Base-by-base conservation (phyloP, 2,888 invertebrate genomes). In the Plemyria rubiginata region DNA sequence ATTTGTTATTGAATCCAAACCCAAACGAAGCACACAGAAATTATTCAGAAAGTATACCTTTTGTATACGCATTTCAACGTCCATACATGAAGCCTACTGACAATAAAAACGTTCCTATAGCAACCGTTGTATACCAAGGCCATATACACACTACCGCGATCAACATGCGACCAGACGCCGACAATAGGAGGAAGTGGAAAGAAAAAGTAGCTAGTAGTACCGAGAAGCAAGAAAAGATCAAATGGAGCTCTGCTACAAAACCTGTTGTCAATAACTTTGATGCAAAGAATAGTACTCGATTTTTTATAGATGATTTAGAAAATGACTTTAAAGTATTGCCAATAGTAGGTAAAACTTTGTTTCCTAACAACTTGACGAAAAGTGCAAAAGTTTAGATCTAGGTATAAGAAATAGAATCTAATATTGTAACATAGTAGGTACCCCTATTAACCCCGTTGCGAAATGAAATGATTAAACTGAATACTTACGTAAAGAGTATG, bases 1-100 rank as follows among this genome's bases (percentile, higher is more conserved):
- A 65, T 9, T 32, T 57, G 28, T 48, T 65, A 15, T 67, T 68
- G 11, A 65, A 58, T 22, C 61, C 60, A 49, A 29, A 49, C 6
- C 49, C 60, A 6, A 60, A 29, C 1, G 62, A 59, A n/a, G n/a
- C 59, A 0, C n/a, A 63, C 0, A 78, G 66, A 38, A 79, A 78
- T 13, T 68, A 70, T 13, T 71, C 74, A 11, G 55, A 74, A 0
- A 65, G 78, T 0, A 78, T 85, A 60, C 86, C 86, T 0, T 84
- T 84, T 22, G 65, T 82, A 0, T 86, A 85, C 28, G 79, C 83
- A 0, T 82, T 78, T 11, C 81, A 83, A 46, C 76, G 79, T 5
- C 68, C 81, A 0, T 76, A 65, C 12, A 62, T 66, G 1, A 5
- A 66, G 0, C 55, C 73, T 0, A 67, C 70, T 16, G 61, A 55